Percentiles rank a stretch among this genome's conserved stretches.
Conservation (phyloP, 2,888 invertebrate genomes). For the Tenodera sinensis region DNA sequence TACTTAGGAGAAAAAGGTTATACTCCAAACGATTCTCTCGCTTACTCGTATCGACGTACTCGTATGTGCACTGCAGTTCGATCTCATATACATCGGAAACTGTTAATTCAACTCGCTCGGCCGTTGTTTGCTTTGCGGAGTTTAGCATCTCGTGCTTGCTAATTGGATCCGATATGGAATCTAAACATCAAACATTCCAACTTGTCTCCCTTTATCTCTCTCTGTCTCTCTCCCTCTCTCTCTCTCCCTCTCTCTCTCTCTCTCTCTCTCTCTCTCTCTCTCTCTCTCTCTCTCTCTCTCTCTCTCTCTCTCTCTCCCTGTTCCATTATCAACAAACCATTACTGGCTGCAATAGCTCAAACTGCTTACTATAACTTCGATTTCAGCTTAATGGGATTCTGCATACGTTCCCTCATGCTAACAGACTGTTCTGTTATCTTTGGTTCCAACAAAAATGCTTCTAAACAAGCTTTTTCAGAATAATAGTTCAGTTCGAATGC, state of each 20-base stretch:
- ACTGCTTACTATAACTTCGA: background rate
- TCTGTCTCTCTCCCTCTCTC: no score
- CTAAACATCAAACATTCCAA: background rate
- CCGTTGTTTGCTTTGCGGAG: background rate
- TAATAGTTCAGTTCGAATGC: background rate
- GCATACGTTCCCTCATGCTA: background rate
- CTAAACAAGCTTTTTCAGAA: background rate
- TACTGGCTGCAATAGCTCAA: background rate
- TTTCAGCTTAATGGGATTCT: background rate
- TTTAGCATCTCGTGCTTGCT: background rate
- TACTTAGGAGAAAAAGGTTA: background rate
- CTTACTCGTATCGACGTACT: background rate
- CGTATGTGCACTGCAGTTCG: no score
- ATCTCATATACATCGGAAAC: background rate
- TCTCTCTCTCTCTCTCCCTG: background rate
- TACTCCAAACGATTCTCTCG: background rate
- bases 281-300: no score
- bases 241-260: background rate
- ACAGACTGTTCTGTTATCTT: background rate
- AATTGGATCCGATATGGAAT: background rate
- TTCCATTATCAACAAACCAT: background rate
- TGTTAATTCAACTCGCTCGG: background rate
- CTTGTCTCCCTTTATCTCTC: background rate
- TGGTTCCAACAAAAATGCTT: background rate
- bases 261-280: no score